Evolutionary conservation across 2,888 invertebrate genomes (phyloP).

Genomic region (Polydrusus pterygomalis): DNA sequence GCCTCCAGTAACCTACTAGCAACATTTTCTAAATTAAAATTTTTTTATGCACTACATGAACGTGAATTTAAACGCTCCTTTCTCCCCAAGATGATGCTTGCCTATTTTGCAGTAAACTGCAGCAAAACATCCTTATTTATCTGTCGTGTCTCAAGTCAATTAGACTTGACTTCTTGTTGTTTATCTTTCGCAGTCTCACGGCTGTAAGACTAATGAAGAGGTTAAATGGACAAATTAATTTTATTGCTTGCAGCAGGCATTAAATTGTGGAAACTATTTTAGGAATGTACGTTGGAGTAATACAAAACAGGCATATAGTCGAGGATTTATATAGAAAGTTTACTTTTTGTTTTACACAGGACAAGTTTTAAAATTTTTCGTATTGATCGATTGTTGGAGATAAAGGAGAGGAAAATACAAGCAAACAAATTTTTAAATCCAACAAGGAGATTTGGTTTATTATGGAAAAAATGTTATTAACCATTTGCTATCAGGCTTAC

Average conservation of each 20-base stretch:
- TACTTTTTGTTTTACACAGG: too few relatives aligned
- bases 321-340: not conserved
- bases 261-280: constrained; percentile 3
- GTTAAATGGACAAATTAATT: constrained; percentile 15
- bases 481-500: too few relatives aligned
- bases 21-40: too few relatives aligned
- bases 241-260: not conserved
- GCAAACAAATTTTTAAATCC: not conserved
- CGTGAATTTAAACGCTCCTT: too few relatives aligned
- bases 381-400: too few relatives aligned
- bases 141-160: constrained; percentile 2
- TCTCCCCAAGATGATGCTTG: not conserved
- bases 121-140: not conserved
- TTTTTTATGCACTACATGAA: too few relatives aligned
- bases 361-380: too few relatives aligned
- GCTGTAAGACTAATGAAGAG: constrained; percentile 17
- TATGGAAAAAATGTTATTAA: too few relatives aligned
- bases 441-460: too few relatives aligned
- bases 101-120: not conserved
- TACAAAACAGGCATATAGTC: not conserved
- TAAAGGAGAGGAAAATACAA: not conserved
- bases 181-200: not conserved
- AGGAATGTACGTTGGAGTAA: not conserved
- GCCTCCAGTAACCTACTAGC: too few relatives aligned
- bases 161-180: not conserved